phyloP scores from a whole-genome alignment of 2,888 invertebrate genomes.

The Melanostoma scalare region DNA sequence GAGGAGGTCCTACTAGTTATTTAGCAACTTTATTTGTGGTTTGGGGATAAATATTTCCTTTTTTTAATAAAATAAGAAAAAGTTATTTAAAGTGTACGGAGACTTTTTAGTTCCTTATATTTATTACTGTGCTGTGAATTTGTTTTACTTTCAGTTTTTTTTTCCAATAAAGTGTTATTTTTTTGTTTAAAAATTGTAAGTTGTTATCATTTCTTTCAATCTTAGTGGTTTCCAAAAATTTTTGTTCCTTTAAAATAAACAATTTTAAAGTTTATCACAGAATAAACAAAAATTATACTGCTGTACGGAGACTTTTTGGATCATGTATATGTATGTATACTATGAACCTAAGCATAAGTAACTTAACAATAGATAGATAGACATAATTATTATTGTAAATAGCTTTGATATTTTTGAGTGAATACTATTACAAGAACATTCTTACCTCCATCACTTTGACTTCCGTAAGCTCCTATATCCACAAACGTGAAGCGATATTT shows the following conservation, averaged over 20 bases:
- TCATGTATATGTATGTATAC: neutral
- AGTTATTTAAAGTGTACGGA: neutral
- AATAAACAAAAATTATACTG: neutral
- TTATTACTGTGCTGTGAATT: neutral
- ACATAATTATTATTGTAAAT: neutral
- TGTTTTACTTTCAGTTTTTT: neutral
- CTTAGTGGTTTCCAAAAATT: neutral
- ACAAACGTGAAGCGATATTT: conserved; percentile 46
- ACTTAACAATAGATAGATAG: conserved; percentile 1
- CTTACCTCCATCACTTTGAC: conserved; percentile 58
- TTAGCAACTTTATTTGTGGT: neutral
- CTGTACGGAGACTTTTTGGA: conserved; percentile 8
- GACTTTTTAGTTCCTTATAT: neutral
- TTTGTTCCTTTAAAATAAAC: neutral
- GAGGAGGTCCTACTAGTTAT: conserved; percentile 2
- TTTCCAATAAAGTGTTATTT: neutral
- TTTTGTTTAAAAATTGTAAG: neutral
- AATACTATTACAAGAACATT: neutral
- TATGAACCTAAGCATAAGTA: neutral
- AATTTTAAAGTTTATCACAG: neutral
- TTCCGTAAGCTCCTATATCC: conserved; percentile 59
- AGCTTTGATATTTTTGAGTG: neutral
- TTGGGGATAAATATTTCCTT: neutral
- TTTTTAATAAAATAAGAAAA: neutral
- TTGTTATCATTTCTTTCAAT: neutral